A percentile compares a stretch with the other conserved stretches of the same genome.
Conservation (phyloP, 2,888 invertebrate genomes). For the Apotomis capreana region DNA sequence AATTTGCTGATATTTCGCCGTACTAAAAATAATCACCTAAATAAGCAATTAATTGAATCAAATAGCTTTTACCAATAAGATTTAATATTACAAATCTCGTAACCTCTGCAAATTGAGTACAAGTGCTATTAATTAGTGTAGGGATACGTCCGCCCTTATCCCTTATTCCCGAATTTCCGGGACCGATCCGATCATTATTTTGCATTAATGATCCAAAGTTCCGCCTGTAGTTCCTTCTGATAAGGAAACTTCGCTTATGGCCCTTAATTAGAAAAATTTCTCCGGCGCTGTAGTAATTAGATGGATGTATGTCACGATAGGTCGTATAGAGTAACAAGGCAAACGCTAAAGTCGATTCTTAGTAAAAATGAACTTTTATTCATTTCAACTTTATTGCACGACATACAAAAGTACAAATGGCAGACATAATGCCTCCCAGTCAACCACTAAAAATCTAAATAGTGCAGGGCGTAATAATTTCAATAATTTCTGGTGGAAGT, state of each 20-base stretch:
- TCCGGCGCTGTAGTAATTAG: conserved; percentile 27
- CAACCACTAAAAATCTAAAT: no score
- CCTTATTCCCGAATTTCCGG: conserved; percentile 62
- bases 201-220: conserved; percentile 76
- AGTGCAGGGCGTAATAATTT: no score
- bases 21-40: no score
- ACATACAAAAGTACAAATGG: no score
- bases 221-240: conserved; percentile 66
- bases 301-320: conserved; percentile 1
- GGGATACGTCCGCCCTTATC: conserved; percentile 62
- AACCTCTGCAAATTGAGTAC: conserved; percentile 65
- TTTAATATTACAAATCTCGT: conserved; percentile 54
- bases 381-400: no score
- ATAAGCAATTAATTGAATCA: no score
- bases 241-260: conserved; percentile 66
- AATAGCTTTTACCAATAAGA: no score
- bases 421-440: no score
- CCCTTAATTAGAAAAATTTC: conserved; percentile 62
- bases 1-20: no score
- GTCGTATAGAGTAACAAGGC: not conserved
- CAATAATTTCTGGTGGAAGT: not conserved
- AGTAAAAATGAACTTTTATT: no score
- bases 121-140: conserved; percentile 68
- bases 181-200: conserved; percentile 75
- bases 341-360: no score